Evolutionary conservation across 2,797 vertebrate species (phyloP).

Genomic region (Naso thynnoides): DNA sequence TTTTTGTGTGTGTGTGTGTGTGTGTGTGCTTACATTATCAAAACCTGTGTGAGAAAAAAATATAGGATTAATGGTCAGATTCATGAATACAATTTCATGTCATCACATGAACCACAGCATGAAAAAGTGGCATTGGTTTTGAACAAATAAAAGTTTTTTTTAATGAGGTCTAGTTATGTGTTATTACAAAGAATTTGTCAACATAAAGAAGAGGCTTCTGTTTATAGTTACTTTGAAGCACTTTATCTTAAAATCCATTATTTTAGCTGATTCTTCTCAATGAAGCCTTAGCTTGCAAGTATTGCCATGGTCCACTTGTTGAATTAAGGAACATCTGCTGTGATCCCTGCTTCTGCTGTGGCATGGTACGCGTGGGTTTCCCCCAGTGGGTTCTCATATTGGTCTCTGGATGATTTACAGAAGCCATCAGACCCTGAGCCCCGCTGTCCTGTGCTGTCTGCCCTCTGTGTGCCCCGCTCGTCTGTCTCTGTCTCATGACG

Average conservation of each 20-base stretch:
- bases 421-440: constrained; percentile 33
- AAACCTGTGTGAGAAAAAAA: constrained; percentile 12
- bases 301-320: constrained; percentile 18
- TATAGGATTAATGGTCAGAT: constrained; percentile 20
- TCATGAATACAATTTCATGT: not conserved
- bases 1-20: constrained; percentile 28
- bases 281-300: constrained; percentile 1
- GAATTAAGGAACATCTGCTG: constrained; percentile 36
- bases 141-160: not conserved
- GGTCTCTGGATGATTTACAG: constrained; percentile 56
- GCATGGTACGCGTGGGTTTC: constrained; percentile 28
- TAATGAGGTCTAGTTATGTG: not conserved
- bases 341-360: constrained; percentile 33
- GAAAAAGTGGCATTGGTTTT: not conserved
- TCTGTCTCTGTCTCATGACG: constrained; percentile 74
- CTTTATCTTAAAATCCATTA: not conserved
- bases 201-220: not conserved
- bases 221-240: not conserved
- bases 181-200: not conserved
- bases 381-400: constrained; percentile 32
- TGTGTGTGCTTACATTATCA: constrained; percentile 35
- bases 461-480: constrained; percentile 27
- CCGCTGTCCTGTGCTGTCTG: constrained; percentile 43
- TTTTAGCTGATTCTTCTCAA: not conserved
- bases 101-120: not conserved